Conservation (phyloP, 2,888 invertebrate species). For the Taphrorychus bicolor region DNA sequence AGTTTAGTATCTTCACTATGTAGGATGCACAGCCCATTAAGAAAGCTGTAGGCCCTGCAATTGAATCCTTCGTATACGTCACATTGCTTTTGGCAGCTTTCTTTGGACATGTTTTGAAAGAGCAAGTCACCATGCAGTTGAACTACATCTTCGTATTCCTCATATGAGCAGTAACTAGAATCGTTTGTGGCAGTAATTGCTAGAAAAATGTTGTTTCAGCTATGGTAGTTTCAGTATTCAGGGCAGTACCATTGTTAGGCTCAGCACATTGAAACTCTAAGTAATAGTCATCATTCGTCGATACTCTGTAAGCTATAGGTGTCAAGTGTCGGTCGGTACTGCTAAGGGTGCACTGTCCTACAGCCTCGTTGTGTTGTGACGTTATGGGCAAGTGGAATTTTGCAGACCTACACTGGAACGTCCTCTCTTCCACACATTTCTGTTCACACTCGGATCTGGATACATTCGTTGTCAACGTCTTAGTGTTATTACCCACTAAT, state of each 20-base stretch:
- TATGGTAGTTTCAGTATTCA: not conserved
- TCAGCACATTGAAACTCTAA: conserved; percentile 79
- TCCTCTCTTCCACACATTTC: conserved; percentile 63
- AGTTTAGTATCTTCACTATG: conserved; percentile 84
- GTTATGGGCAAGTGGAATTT: conserved; percentile 57
- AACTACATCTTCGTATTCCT: conserved; percentile 75
- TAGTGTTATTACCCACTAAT: conserved; percentile 71
- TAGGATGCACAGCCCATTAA: conserved; percentile 65
- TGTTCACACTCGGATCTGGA: conserved; percentile 75
- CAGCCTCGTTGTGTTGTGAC: conserved; percentile 22
- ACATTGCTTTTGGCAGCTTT: conserved; percentile 66
- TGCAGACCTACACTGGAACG: conserved; percentile 65
- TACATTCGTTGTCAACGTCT: conserved; percentile 64
- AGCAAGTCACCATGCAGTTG: conserved; percentile 69
- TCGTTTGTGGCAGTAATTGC: not conserved
- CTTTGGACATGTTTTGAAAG: conserved; percentile 62
- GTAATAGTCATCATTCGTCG: conserved; percentile 79
- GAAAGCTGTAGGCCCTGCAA: conserved; percentile 73
- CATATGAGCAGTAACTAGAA: conserved; percentile 66
- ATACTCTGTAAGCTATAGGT: conserved; percentile 79
- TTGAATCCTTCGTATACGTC: conserved; percentile 70
- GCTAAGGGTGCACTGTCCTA: conserved; percentile 76
- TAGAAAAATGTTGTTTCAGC: not conserved
- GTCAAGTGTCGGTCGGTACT: conserved; percentile 76
- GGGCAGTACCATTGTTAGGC: not conserved